These are phyloP conservation scores for Bruchidius siliquastri DNA, from an alignment of 2,888 invertebrate species.

Conservation along the genomic window DNA sequence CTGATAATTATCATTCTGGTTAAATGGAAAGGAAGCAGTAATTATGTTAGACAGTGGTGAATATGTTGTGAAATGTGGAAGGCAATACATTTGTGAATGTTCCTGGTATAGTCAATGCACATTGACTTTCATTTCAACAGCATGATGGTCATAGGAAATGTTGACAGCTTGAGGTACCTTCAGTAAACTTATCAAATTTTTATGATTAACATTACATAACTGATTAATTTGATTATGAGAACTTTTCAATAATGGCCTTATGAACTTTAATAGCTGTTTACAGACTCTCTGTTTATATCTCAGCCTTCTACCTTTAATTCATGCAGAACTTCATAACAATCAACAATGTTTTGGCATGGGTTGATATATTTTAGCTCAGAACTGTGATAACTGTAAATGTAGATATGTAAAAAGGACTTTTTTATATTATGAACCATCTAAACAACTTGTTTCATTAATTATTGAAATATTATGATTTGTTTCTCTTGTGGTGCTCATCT, in stretches of 20 bases:
- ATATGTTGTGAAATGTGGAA: not conserved
- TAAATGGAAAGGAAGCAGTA: not conserved
- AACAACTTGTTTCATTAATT: too few species aligned
- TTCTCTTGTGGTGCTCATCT: too few species aligned
- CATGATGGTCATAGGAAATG: not conserved
- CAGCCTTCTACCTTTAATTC: not conserved
- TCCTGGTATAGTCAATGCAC: not conserved
- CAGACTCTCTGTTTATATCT: not conserved
- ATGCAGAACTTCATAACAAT: not conserved
- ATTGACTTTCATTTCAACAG: not conserved
- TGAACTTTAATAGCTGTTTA: not conserved
- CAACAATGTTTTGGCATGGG: not conserved
- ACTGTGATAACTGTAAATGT: not conserved
- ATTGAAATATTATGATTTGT: too few species aligned
- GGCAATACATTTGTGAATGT: not conserved
- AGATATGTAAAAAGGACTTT: not conserved
- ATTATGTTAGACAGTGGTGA: not conserved
- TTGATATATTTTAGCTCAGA: not conserved
- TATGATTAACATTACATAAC: not conserved
- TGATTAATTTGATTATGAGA: not conserved
- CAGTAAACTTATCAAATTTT: not conserved
- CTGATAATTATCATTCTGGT: not conserved
- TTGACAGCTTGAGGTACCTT: not conserved
- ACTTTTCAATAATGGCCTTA: not conserved
- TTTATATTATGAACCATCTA: too few species aligned